Evolutionary conservation across 2,113 vertebrate genomes (phyloP).

Genomic region (Hippopotamus amphibius): DNA sequence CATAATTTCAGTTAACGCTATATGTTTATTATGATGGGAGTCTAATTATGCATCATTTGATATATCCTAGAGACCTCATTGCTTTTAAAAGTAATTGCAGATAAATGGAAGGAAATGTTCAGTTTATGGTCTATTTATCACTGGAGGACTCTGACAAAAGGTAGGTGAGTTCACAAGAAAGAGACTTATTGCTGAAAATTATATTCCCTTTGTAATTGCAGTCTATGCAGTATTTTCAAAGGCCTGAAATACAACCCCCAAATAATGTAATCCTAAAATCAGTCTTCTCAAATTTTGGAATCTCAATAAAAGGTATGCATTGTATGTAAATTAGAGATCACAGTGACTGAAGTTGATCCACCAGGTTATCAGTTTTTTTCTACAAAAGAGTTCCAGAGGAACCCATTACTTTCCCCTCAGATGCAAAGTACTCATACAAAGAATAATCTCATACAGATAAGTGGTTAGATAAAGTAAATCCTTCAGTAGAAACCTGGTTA

Average conservation of each 20-base stretch:
- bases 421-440: neutral
- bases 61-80: neutral
- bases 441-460: conserved; percentile 7
- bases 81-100: conserved; percentile 64
- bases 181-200: conserved; percentile 52
- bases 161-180: conserved; percentile 52
- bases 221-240: conserved; percentile 24
- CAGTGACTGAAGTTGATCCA: neutral
- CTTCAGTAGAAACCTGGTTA: neutral
- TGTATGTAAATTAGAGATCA: neutral
- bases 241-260: conserved; percentile 41
- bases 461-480: neutral
- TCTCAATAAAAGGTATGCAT: neutral
- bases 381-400: neutral
- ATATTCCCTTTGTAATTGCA: neutral
- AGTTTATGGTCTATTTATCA: conserved; percentile 33
- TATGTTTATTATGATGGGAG: conserved; percentile 43
- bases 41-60: neutral
- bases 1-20: conserved; percentile 33
- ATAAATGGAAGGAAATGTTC: conserved; percentile 55
- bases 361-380: neutral
- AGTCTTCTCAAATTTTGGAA: conserved; percentile 13
- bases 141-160: conserved; percentile 22
- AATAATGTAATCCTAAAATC: conserved; percentile 14
- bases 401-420: neutral